Conservation (phyloP, 30 jellyfish, hydroid and myxozoan species). For the Turritopsis rubra region DNA sequence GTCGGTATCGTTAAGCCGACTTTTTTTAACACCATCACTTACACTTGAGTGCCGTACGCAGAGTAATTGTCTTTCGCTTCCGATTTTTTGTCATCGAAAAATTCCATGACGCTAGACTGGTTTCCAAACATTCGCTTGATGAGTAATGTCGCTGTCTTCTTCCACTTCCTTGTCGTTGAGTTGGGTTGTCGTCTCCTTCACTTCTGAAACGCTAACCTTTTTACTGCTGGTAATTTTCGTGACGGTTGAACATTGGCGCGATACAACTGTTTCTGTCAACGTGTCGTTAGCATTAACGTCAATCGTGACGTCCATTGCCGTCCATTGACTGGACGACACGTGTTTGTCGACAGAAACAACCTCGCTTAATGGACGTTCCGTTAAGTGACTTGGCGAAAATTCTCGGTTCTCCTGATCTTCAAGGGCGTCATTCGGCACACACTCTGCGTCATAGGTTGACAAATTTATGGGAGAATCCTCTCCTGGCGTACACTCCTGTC, state of each 20-base stretch:
- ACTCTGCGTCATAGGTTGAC: background rate
- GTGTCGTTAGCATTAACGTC: background rate
- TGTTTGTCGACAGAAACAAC: background rate
- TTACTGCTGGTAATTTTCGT: background rate
- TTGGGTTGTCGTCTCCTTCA: background rate
- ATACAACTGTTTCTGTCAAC: background rate
- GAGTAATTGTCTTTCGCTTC: conserved; percentile 11
- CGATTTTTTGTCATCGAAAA: conserved; percentile 32
- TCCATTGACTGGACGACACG: background rate
- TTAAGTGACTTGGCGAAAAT: background rate
- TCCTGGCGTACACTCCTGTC: background rate
- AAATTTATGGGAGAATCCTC: background rate
- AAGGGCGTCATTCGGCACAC: background rate
- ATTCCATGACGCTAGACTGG: conserved; percentile 73
- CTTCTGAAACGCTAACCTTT: background rate
- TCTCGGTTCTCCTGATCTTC: background rate
- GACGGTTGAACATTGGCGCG: background rate
- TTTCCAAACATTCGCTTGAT: conserved; percentile 67
- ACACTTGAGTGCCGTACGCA: conserved; percentile 3
- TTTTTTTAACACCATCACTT: background rate
- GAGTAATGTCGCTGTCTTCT: conserved; percentile 37
- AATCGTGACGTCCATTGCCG: background rate
- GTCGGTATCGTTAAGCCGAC: background rate
- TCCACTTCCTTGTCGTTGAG: background rate
- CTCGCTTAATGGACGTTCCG: background rate